Percentiles rank a stretch among this genome's conserved stretches.
phyloP scores from a whole-genome alignment of 2,888 invertebrate genomes.

The Volucella bombylans region DNA sequence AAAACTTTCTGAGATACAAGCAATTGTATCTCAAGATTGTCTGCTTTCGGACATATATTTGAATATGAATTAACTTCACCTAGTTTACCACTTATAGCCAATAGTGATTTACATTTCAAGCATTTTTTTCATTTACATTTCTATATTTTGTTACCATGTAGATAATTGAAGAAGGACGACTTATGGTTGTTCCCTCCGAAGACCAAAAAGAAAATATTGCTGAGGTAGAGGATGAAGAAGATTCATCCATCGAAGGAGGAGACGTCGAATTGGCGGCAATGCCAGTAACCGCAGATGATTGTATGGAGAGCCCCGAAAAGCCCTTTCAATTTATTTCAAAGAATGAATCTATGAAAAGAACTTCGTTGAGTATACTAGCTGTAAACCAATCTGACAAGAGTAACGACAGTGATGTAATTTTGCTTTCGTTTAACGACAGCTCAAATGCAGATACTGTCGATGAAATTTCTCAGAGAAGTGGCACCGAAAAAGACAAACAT shows the following conservation, averaged over 20 bases:
- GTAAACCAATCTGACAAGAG: constrained; percentile 18
- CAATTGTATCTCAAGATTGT: too few species aligned
- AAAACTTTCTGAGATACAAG: too few species aligned
- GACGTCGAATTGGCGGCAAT: constrained; percentile 48
- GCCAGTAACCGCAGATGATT: constrained; percentile 66
- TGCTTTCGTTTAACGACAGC: constrained; percentile 59
- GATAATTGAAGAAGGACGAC: not conserved
- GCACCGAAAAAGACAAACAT: not conserved
- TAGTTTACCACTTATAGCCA: too few species aligned
- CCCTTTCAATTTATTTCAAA: not conserved
- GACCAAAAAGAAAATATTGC: not conserved
- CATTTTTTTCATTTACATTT: too few species aligned
- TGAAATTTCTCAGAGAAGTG: not conserved
- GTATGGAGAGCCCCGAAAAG: constrained; percentile 22
- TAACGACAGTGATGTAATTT: constrained; percentile 61
- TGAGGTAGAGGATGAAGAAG: not conserved
- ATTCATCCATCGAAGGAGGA: constrained; percentile 47
- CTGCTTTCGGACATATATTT: too few species aligned
- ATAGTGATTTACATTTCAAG: too few species aligned
- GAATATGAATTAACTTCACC: too few species aligned
- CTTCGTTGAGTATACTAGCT: not conserved
- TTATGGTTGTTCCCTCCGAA: not conserved
- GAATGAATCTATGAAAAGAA: not conserved
- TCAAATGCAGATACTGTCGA: constrained; percentile 19
- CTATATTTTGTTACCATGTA: not conserved